phyloP scores from a whole-genome alignment of 2,797 vertebrate species.

The Novumbra hubbsi region DNA sequence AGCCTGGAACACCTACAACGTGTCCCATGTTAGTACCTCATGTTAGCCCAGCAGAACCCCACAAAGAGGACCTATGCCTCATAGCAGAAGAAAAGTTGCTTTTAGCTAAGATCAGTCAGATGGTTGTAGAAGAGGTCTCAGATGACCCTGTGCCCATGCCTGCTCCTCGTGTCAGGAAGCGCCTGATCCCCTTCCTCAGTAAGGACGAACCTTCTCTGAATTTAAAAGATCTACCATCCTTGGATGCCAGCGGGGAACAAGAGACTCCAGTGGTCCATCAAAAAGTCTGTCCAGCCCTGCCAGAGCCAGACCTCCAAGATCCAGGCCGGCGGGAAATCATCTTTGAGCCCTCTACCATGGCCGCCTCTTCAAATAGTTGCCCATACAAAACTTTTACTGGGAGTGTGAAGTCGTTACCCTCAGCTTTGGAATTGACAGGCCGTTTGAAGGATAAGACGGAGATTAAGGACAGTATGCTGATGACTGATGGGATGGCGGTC shows the following conservation, averaged over 20 bases:
- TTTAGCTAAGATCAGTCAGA: conserved; percentile 61
- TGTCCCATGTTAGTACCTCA: background rate
- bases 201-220: conserved; percentile 54
- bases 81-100: conserved; percentile 64
- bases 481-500: background rate
- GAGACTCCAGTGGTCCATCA: background rate
- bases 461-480: background rate
- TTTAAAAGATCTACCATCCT: conserved; percentile 16
- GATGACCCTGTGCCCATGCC: conserved; percentile 32
- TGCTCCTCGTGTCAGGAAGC: conserved; percentile 54
- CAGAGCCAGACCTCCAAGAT: background rate
- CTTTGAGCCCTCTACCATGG: background rate
- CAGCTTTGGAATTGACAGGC: background rate
- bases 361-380: background rate
- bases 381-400: conserved; percentile 15
- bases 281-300: background rate
- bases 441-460: background rate
- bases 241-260: background rate
- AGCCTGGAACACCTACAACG: background rate
- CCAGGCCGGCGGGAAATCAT: background rate
- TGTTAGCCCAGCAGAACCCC: background rate
- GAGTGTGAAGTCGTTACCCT: background rate
- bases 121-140: conserved; percentile 52
- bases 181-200: conserved; percentile 54
- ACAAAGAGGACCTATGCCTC: conserved; percentile 36